Percentiles rank a stretch among this genome's conserved stretches.
Evolutionary conservation across 1,140 invertebrate genomes (phyloP).

Genomic region (Portunus trituberculatus): DNA sequence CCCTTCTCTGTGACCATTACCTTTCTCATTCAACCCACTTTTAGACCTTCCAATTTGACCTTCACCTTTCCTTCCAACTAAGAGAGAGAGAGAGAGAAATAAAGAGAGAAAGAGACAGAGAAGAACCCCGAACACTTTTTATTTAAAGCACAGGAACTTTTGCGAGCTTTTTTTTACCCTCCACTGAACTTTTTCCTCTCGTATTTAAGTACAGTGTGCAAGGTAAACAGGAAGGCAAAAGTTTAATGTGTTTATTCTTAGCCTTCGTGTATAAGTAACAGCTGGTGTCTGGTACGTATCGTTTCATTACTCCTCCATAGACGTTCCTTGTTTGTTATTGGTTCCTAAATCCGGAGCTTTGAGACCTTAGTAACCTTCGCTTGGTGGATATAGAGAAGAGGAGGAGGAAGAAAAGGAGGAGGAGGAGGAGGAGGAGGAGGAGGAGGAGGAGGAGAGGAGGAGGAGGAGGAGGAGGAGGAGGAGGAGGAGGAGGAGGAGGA

Average conservation of each 20-base stretch:
- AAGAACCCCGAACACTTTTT: no score
- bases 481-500: not conserved
- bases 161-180: no score
- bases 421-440: not conserved
- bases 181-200: no score
- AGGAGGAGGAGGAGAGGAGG: not conserved
- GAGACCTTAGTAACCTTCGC: not conserved
- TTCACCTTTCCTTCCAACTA: not conserved
- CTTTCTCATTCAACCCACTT: not conserved
- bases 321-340: not conserved
- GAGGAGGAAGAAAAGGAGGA: not conserved
- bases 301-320: no score
- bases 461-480: not conserved
- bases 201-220: not conserved
- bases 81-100: not conserved
- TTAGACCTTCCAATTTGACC: not conserved
- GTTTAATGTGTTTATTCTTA: not conserved
- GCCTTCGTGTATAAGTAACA: not conserved
- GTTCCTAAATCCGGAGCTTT: not conserved
- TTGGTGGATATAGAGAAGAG: not conserved
- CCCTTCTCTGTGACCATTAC: not conserved
- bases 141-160: no score
- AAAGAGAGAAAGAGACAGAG: not conserved
- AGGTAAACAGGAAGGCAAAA: not conserved
- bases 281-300: not conserved